These are phyloP conservation scores for Latheticus oryzae DNA, from an alignment of 2,888 invertebrate species.

Conservation along the genomic window DNA sequence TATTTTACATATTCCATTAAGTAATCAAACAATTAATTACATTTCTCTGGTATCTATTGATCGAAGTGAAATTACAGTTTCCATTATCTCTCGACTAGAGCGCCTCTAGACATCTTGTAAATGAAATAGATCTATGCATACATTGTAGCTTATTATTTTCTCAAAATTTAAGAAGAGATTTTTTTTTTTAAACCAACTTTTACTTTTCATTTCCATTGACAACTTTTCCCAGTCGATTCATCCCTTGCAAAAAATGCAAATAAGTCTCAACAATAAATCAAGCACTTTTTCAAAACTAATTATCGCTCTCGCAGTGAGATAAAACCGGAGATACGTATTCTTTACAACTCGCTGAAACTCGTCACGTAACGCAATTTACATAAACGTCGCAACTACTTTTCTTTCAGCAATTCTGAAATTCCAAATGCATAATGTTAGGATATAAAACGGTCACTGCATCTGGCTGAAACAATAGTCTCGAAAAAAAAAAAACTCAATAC, in stretches of 20 bases:
- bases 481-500: slow-evolving; percentile 11
- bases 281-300: slow-evolving; percentile 11
- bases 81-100: too few species aligned
- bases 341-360: slow-evolving; percentile 11
- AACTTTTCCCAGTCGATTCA: slow-evolving; percentile 13
- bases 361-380: slow-evolving; percentile 25
- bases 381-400: slow-evolving; percentile 25
- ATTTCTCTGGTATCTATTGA: too few species aligned
- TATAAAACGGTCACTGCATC: slow-evolving; percentile 32
- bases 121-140: too few species aligned
- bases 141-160: too few species aligned
- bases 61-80: too few species aligned
- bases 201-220: slow-evolving; percentile 13
- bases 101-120: too few species aligned
- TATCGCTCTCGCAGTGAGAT: slow-evolving; percentile 5
- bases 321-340: slow-evolving; percentile 11
- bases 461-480: slow-evolving; percentile 22
- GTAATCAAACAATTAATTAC: too few species aligned
- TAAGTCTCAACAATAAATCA: slow-evolving; percentile 21
- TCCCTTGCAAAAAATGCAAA: slow-evolving; percentile 11
- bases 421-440: slow-evolving; percentile 20
- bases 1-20: too few species aligned
- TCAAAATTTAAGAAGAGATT: too few species aligned
- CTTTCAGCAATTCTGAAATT: slow-evolving; percentile 24
- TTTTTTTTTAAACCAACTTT: too few species aligned